Evolutionary conservation across 2,113 vertebrate species (phyloP).

Genomic region (Rutilus rutilus): DNA sequence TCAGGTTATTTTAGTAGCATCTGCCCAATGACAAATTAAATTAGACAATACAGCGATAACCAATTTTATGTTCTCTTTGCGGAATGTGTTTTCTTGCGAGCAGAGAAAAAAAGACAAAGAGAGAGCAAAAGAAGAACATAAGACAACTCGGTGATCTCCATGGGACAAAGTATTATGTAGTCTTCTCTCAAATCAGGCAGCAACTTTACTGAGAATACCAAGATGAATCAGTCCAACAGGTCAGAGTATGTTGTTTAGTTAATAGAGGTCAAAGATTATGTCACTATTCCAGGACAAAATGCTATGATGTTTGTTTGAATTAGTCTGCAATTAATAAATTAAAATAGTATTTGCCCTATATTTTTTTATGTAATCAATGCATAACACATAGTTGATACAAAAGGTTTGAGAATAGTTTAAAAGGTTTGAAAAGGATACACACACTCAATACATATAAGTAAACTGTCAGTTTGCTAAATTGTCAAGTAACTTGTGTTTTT

Average conservation of each 20-base stretch:
- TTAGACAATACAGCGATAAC: background rate
- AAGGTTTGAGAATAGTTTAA: background rate
- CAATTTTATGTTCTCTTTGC: background rate
- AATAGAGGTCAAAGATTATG: constrained; percentile 10
- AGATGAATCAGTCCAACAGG: constrained; percentile 33
- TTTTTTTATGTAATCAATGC: background rate
- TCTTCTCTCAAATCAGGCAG: background rate
- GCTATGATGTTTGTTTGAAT: background rate
- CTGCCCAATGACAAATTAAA: background rate
- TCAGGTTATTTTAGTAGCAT: background rate
- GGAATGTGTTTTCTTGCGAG: constrained; percentile 15
- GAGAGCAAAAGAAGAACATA: background rate
- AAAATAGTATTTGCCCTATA: background rate
- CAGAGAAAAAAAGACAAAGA: constrained; percentile 3
- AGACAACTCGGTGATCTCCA: background rate
- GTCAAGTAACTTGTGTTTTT: constrained; percentile 38
- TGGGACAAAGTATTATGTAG: constrained; percentile 2
- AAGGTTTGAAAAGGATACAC: background rate
- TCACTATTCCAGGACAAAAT: background rate
- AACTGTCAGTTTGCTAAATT: background rate
- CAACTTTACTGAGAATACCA: background rate
- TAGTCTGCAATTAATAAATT: background rate
- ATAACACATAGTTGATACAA: background rate
- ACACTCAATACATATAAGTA: background rate
- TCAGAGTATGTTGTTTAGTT: constrained; percentile 4